Evolutionary conservation across 2,888 invertebrate genomes (phyloP).

Genomic region (Neuroscelio doddi): DNA sequence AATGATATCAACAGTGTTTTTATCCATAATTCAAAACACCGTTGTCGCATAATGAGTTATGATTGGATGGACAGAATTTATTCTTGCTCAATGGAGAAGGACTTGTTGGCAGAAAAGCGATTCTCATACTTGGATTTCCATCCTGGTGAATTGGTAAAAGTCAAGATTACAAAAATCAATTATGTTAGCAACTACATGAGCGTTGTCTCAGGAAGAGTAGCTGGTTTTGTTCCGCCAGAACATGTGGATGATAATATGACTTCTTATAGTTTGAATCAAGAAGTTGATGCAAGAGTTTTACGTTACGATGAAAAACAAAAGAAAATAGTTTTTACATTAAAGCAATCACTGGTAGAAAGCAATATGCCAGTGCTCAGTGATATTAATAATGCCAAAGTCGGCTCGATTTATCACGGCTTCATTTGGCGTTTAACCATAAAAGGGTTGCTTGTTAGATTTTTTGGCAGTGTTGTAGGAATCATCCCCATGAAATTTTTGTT

Average conservation of each 20-base stretch:
- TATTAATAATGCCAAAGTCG: conserved; percentile 73
- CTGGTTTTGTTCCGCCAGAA: conserved; percentile 57
- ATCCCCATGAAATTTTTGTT: conserved; percentile 62
- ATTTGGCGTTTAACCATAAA: conserved; percentile 73
- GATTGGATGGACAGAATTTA: conserved; percentile 79
- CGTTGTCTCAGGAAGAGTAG: conserved; percentile 54
- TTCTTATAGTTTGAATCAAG: conserved; percentile 57
- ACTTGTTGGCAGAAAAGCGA: conserved; percentile 75
- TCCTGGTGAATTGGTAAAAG: conserved; percentile 57
- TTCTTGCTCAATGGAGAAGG: conserved; percentile 79
- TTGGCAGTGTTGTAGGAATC: conserved; percentile 75
- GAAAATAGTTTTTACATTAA: conserved; percentile 78
- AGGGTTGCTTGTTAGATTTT: conserved; percentile 77
- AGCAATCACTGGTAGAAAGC: conserved; percentile 77
- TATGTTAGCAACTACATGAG: conserved; percentile 51
- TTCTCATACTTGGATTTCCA: conserved; percentile 69
- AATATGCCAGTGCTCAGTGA: conserved; percentile 74
- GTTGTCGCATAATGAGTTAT: conserved; percentile 78
- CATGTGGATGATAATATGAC: conserved; percentile 51
- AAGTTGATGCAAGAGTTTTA: conserved; percentile 77
- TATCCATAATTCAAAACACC: conserved; percentile 72
- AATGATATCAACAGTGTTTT: conserved; percentile 72
- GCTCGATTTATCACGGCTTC: conserved; percentile 75
- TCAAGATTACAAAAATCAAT: conserved; percentile 55
- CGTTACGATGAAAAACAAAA: conserved; percentile 71